Evolutionary conservation across 1,140 invertebrate species (phyloP).

Genomic region (Plutomurus gul): DNA sequence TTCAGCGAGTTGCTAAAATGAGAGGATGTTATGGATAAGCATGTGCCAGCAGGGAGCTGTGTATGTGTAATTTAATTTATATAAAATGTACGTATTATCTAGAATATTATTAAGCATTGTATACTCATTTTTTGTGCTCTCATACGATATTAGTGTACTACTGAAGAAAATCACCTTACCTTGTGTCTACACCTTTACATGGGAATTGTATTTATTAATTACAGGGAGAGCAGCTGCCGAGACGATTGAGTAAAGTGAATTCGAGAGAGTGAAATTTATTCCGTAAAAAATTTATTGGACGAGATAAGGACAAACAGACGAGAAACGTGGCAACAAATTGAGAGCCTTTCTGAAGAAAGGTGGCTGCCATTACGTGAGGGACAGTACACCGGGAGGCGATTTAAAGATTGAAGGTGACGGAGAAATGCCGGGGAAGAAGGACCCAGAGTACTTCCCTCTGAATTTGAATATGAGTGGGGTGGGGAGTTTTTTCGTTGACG

Average conservation of each 20-base stretch:
- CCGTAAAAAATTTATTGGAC: not conserved
- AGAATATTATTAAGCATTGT: no score
- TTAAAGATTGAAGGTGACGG: not conserved
- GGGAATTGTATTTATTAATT: not conserved
- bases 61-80: no score
- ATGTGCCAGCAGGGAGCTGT: no score
- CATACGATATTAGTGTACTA: no score
- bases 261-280: not conserved
- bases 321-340: not conserved
- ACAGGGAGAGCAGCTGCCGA: not conserved
- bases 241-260: not conserved
- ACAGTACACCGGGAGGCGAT: no score
- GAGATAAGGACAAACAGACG: not conserved
- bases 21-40: conserved; percentile 12
- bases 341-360: no score
- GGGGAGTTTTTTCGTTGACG: conserved; percentile 37
- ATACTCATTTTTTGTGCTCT: no score
- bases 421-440: conserved; percentile 51
- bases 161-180: no score
- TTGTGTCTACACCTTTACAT: no score
- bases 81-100: no score
- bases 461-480: conserved; percentile 43
- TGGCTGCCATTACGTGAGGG: no score
- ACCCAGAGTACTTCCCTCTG: conserved; percentile 51
- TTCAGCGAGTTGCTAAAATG: not conserved